Conservation (phyloP, 1,140 invertebrate species). For the Phymorhynchus buccinoides region DNA sequence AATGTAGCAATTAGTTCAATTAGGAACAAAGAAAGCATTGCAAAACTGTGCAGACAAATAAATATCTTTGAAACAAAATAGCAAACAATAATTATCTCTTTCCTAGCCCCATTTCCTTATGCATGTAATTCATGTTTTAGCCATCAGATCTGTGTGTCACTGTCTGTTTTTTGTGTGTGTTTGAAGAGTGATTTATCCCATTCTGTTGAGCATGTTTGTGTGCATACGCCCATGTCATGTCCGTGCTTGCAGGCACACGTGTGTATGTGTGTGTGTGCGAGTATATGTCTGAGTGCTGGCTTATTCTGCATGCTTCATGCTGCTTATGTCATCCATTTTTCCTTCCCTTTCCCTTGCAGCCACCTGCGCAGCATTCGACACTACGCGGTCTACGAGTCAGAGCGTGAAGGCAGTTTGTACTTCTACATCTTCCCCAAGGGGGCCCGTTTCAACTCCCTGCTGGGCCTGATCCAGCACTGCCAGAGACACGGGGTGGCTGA, state of each 20-base stretch:
- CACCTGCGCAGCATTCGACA: constrained; percentile 30
- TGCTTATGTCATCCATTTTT: neutral
- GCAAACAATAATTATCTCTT: too few species aligned
- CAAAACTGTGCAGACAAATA: too few species aligned
- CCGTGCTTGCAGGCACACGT: neutral
- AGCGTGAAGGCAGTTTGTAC: neutral
- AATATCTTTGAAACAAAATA: too few species aligned
- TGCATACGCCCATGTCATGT: too few species aligned
- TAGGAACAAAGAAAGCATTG: too few species aligned
- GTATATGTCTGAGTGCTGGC: neutral
- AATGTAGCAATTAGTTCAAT: too few species aligned
- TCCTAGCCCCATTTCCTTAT: too few species aligned
- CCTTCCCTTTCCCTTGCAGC: constrained; percentile 12
- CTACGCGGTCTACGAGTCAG: constrained; percentile 24
- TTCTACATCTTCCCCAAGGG: constrained; percentile 32
- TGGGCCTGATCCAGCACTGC: constrained; percentile 30
- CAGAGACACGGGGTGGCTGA: neutral
- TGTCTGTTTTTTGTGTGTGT: too few species aligned
- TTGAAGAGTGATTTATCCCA: too few species aligned
- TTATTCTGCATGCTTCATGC: neutral
- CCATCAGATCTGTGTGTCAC: too few species aligned
- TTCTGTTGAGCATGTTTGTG: too few species aligned
- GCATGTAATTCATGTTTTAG: too few species aligned
- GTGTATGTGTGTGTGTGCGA: neutral
- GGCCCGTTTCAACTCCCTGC: constrained; percentile 21